These are phyloP conservation scores for Ceratoteleas bidentatus DNA, from an alignment of 1,140 invertebrate genomes.

Conservation along the genomic window DNA sequence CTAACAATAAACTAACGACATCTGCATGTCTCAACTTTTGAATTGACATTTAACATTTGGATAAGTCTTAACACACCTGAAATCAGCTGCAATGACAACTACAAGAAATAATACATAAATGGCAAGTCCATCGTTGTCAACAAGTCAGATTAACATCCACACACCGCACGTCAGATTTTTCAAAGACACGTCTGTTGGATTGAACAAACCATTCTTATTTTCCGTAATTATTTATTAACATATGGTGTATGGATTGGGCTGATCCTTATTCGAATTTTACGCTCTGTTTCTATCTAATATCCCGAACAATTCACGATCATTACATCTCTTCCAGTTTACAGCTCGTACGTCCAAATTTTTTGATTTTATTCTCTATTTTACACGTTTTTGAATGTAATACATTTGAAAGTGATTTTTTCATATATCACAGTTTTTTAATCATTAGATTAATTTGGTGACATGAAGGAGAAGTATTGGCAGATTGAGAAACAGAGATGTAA, in stretches of 20 bases:
- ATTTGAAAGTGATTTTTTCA: not conserved
- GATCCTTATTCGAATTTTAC: conserved; percentile 59
- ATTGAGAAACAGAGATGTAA: conserved; percentile 39
- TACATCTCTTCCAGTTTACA: conserved; percentile 36
- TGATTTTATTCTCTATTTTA: no score
- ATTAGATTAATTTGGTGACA: not conserved
- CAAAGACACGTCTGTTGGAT: conserved; percentile 23
- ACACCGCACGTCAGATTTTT: conserved; percentile 46
- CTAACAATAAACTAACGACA: not conserved
- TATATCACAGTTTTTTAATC: not conserved
- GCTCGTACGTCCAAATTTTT: no score
- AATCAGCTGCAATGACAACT: no score
- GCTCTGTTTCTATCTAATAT: conserved; percentile 61
- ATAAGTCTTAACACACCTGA: no score
- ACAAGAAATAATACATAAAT: no score
- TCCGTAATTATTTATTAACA: conserved; percentile 59
- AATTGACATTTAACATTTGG: not conserved
- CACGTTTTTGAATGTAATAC: no score
- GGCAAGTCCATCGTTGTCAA: no score
- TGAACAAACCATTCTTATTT: conserved; percentile 51
- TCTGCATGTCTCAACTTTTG: not conserved
- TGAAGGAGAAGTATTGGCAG: not conserved
- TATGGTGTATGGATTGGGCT: conserved; percentile 67
- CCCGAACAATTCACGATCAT: conserved; percentile 31
- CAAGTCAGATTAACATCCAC: not conserved